A percentile compares a stretch with the other conserved stretches of the same genome.
These are phyloP conservation scores for Catamblyrhynchus diadema DNA, from an alignment of 2,797 vertebrate genomes.

Conservation along the genomic window DNA sequence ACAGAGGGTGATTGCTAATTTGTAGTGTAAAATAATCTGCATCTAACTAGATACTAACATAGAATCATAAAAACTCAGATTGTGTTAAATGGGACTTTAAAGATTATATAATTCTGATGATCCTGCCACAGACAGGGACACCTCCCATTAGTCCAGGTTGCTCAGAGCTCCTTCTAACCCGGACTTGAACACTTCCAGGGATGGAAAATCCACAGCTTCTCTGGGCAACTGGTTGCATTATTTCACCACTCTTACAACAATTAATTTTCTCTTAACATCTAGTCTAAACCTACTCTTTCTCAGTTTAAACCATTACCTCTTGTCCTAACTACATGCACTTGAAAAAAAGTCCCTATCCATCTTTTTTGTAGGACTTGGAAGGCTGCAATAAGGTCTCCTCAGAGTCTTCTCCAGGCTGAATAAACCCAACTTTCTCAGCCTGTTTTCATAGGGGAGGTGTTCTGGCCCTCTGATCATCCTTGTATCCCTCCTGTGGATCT, in stretches of 20 bases:
- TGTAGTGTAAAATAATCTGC: neutral
- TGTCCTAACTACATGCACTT: neutral
- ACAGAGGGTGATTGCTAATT: neutral
- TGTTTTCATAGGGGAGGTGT: neutral
- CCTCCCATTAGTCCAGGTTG: neutral
- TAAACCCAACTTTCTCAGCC: neutral
- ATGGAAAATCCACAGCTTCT: neutral
- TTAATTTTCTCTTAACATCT: neutral
- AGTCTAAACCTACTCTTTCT: neutral
- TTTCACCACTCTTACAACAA: neutral
- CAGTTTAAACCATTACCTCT: neutral
- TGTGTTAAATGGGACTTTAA: neutral
- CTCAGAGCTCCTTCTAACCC: neutral
- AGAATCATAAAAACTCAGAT: neutral
- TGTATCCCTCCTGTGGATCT: neutral
- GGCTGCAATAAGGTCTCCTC: neutral
- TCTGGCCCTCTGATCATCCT: neutral
- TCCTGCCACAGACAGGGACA: neutral
- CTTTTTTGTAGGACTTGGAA: neutral
- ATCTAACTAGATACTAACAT: neutral
- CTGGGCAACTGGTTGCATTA: neutral
- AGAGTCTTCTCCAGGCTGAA: neutral
- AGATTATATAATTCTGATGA: neutral
- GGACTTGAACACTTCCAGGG: neutral
- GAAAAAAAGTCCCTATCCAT: neutral